A percentile compares a stretch with the other conserved stretches of the same genome.
Evolutionary conservation across 2,113 vertebrate genomes (phyloP).

Genomic region (Laticauda laticaudata): DNA sequence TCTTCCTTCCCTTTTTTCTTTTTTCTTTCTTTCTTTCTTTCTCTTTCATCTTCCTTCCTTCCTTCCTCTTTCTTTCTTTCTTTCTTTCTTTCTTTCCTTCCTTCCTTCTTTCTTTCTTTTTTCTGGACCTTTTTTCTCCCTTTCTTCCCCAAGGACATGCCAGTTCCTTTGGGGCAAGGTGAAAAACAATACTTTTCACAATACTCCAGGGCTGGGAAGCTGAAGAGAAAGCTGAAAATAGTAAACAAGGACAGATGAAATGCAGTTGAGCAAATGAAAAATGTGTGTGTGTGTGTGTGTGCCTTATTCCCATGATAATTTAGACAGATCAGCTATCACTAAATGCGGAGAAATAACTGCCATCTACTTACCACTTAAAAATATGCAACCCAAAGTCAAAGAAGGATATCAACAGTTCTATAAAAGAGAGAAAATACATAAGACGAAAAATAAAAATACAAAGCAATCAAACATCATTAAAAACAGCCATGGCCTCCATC

Average conservation of each 20-base stretch:
- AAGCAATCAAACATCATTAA: no score
- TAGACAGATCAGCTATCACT: not conserved
- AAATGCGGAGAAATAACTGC: not conserved
- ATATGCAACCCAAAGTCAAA: not conserved
- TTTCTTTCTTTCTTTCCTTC: not conserved
- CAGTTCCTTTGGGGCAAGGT: not conserved
- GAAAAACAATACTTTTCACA: slow-evolving; percentile 6
- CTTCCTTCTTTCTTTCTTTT: not conserved
- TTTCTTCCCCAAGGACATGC: not conserved
- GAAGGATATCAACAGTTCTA: not conserved
- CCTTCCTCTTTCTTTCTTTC: not conserved
- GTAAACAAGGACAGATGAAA: slow-evolving; percentile 19
- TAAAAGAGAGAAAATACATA: no score
- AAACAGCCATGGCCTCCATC: no score
- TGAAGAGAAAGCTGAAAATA: not conserved
- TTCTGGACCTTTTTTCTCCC: not conserved
- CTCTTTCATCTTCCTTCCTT: not conserved
- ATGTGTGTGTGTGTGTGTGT: not conserved
- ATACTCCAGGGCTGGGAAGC: slow-evolving; percentile 8
- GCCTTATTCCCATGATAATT: not conserved
- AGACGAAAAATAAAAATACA: no score
- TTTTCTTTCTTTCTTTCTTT: not conserved
- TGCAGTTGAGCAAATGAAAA: slow-evolving; percentile 3
- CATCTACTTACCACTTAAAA: not conserved
- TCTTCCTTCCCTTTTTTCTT: no score